These are phyloP conservation scores for Epirrhoe alternata DNA, from an alignment of 2,888 invertebrate genomes.

Conservation along the genomic window DNA sequence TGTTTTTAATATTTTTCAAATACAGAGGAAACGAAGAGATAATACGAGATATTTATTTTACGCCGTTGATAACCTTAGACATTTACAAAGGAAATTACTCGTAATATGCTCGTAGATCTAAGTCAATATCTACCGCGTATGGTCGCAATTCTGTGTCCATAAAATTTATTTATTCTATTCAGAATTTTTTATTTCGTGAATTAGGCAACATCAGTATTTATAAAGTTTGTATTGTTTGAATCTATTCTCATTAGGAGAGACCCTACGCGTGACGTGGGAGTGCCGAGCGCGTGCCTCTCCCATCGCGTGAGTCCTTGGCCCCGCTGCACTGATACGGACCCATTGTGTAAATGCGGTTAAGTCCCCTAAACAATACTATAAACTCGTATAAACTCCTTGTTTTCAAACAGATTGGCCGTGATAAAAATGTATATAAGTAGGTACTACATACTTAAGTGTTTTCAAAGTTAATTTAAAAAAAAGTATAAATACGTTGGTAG, in stretches of 20 bases:
- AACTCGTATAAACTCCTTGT: constrained; percentile 39
- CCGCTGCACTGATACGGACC: constrained; percentile 65
- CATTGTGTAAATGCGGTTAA: constrained; percentile 65
- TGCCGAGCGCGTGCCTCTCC: constrained; percentile 83
- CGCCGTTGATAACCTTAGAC: no score
- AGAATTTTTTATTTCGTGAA: not conserved
- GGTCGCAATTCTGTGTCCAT: no score
- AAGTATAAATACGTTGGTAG: no score
- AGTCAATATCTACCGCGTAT: no score
- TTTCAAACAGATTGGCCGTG: constrained; percentile 16
- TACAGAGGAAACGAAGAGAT: no score
- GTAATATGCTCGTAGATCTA: no score
- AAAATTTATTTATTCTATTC: no score
- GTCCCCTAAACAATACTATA: constrained; percentile 59
- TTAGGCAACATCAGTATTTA: constrained; percentile 32
- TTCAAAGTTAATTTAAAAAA: no score
- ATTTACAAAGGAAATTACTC: no score
- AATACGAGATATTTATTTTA: no score
- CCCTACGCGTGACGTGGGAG: constrained; percentile 79
- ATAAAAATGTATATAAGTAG: constrained; percentile 7
- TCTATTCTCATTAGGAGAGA: constrained; percentile 10
- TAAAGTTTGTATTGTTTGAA: constrained; percentile 8
- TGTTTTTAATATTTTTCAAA: no score
- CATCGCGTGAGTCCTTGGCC: constrained; percentile 73
- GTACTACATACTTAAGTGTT: no score